These are phyloP conservation scores for Saccostrea glomerata DNA, from an alignment of 1,140 invertebrate species.

Conservation along the genomic window DNA sequence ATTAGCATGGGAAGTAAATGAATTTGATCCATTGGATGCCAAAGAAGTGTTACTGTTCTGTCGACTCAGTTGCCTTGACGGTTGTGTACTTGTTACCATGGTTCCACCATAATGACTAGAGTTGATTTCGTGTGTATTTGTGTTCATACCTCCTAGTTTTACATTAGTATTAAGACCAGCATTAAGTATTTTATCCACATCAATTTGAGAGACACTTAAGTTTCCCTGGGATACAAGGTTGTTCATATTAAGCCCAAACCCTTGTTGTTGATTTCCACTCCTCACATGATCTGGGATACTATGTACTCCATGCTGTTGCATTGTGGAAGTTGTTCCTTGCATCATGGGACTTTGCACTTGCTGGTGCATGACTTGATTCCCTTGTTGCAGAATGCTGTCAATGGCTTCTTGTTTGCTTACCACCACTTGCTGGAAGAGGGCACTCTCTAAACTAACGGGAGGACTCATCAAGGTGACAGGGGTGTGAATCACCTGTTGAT, in stretches of 20 bases:
- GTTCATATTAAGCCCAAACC: background rate
- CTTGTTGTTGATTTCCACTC: slow-evolving; percentile 7
- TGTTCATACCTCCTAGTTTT: background rate
- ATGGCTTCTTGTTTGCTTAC: background rate
- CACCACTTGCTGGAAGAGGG: slow-evolving; percentile 5
- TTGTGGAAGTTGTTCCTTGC: background rate
- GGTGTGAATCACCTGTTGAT: background rate
- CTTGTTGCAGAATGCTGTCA: slow-evolving; percentile 13
- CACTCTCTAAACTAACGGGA: background rate
- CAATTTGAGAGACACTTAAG: background rate
- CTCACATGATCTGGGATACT: background rate
- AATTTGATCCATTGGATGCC: background rate
- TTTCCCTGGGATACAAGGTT: background rate
- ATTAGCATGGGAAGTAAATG: background rate
- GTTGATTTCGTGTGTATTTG: background rate
- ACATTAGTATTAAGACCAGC: background rate
- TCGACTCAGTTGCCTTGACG: background rate
- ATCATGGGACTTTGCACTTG: background rate
- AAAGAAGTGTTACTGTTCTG: background rate
- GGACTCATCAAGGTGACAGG: background rate
- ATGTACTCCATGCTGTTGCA: background rate
- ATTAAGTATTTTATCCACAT: slow-evolving; percentile 10
- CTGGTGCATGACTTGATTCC: background rate
- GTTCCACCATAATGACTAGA: background rate
- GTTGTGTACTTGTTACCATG: slow-evolving; percentile 16